phyloP scores from a whole-genome alignment of 2,888 invertebrate species.

The Agrotis puta region DNA sequence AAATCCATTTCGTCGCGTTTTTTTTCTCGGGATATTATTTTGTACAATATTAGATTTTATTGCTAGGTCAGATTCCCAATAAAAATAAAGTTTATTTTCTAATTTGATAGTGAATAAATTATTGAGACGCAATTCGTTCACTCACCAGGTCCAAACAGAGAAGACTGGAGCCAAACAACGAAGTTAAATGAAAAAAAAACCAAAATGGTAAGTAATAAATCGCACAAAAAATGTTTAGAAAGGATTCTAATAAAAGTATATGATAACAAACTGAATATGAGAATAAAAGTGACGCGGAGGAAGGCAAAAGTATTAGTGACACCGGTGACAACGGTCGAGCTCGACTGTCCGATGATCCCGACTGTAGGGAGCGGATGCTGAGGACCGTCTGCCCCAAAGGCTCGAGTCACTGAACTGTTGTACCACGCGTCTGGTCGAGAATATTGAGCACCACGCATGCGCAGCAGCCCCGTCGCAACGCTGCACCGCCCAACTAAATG shows the following conservation, averaged over 20 bases:
- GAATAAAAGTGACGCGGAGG: background rate
- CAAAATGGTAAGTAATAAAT: background rate
- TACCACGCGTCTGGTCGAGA: background rate
- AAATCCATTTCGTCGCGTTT: background rate
- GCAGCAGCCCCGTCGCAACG: constrained; percentile 15
- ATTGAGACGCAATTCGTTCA: background rate
- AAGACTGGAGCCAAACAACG: constrained; percentile 1
- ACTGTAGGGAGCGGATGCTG: background rate
- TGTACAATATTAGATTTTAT: background rate
- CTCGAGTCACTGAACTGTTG: constrained; percentile 12
- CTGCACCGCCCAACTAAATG: constrained; percentile 27
- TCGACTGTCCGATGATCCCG: background rate
- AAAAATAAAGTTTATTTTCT: background rate
- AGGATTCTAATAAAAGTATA: background rate
- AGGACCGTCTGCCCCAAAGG: constrained; percentile 6
- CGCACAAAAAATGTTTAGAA: background rate
- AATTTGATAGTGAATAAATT: background rate
- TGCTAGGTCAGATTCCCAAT: background rate
- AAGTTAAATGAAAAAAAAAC: background rate
- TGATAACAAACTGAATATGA: background rate
- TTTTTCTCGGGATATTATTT: no score
- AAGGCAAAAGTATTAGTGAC: no score
- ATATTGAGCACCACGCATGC: constrained; percentile 29
- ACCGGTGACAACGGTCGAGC: background rate
- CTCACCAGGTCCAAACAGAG: constrained; percentile 17